Base-by-base conservation (phyloP, 2,797 vertebrate genomes). In the Jordanella pulchra region DNA sequence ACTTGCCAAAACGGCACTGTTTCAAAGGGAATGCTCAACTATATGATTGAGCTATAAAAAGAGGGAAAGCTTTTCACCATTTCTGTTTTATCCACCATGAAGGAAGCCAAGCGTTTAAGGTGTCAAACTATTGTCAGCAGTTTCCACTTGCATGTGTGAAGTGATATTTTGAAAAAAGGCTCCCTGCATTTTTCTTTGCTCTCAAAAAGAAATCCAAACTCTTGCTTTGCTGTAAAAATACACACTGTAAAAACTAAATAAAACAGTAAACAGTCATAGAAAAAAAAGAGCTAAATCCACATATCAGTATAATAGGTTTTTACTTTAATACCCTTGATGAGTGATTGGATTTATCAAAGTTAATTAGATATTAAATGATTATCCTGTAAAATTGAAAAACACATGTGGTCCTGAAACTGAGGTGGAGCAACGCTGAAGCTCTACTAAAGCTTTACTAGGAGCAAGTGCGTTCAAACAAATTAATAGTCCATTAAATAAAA, bases 401-500 rank as follows among this genome's bases (percentile, higher is more conserved):
- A 78, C 70, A 69, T 72, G 81, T 42, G 18, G 51, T 66, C 77
- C 77, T 67, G 75, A 69, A 80, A 84, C 76, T 39, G 82, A 85
- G 84, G 63, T 79, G 61, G 76, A 85, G 81, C 82, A 79, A 66
- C 81, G 71, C 63, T 73, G 75, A 75, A 72, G 79, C 67, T 71
- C 75, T 76, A 58, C 75, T 76, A 80, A 74, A 82, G 77, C 80
- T 44, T 55, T 83, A 79, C 76, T 17, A 77, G 87, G 82, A 86
- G 69, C 39, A 84, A 90, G 88, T 76, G 83, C 89, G 90, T 89
- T 90, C 71, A 86, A 89, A 90, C 88, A 84, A 91, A 91, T 92
- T 86, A 91, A 93, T 90, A 93, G 91, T 91, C 92, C 90, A 93
- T 93, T 92, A 89, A 91, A 92, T 82, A 83, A 88, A 89, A 86